These are phyloP conservation scores for Neoniphon sammara DNA, from an alignment of 2,797 vertebrate species.

Conservation along the genomic window DNA sequence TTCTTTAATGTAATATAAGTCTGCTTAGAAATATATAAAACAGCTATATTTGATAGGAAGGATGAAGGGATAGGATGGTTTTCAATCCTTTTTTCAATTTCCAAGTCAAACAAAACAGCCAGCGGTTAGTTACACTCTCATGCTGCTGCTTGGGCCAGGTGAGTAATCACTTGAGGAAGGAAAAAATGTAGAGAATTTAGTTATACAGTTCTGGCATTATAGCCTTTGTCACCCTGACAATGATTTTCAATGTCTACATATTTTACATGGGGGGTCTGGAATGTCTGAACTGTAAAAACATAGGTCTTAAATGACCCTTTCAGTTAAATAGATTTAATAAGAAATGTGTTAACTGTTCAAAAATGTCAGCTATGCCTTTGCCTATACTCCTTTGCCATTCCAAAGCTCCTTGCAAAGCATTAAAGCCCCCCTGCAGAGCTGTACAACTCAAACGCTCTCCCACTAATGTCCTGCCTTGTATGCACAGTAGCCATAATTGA, in stretches of 20 bases:
- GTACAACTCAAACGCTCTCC: conserved; percentile 47
- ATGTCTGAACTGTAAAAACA: conserved; percentile 66
- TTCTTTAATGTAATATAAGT: too few relatives aligned
- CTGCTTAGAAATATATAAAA: too few relatives aligned
- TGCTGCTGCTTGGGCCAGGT: not conserved
- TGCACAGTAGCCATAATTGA: conserved; percentile 46
- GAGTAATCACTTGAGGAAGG: not conserved
- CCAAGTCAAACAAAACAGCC: not conserved
- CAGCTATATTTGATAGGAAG: too few relatives aligned
- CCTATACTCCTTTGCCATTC: conserved; percentile 49
- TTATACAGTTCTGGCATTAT: conserved; percentile 25
- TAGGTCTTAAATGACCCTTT: conserved; percentile 37
- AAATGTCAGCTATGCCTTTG: conserved; percentile 67
- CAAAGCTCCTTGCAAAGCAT: conserved; percentile 64
- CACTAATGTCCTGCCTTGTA: conserved; percentile 47
- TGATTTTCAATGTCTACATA: conserved; percentile 53
- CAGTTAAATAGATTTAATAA: conserved; percentile 38
- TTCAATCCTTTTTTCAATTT: not conserved
- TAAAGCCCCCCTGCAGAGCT: conserved; percentile 66
- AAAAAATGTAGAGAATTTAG: not conserved
- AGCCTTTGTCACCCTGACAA: conserved; percentile 37
- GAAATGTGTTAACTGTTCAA: conserved; percentile 71
- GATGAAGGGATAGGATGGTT: too few relatives aligned
- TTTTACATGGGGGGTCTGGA: conserved; percentile 71
- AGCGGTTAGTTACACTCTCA: not conserved